These are phyloP conservation scores for Leptopilina myrica DNA, from an alignment of 2,888 invertebrate species.

Conservation along the genomic window DNA sequence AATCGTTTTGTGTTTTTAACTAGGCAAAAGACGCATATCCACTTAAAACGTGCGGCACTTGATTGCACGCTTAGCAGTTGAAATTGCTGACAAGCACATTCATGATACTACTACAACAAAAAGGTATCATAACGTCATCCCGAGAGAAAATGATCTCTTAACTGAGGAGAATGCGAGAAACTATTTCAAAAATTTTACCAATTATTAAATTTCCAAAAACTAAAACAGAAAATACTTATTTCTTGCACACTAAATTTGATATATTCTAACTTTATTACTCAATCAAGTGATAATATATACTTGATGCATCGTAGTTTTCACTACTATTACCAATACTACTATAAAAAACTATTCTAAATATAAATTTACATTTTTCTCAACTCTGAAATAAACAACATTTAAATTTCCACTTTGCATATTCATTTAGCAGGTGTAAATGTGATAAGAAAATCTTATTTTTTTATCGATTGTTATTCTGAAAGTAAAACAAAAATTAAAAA, in stretches of 20 bases:
- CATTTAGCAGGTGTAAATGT: constrained; percentile 6
- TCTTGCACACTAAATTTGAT: too few relatives aligned
- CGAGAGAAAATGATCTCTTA: background rate
- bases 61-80: constrained; percentile 12
- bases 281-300: too few relatives aligned
- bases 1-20: background rate
- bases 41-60: constrained; percentile 15
- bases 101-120: constrained; percentile 17
- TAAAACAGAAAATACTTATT: too few relatives aligned
- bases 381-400: background rate
- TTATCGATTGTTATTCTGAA: background rate
- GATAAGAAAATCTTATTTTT: background rate
- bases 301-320: too few relatives aligned
- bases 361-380: constrained; percentile 2
- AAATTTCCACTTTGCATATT: constrained; percentile 18
- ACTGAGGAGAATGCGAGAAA: background rate
- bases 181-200: background rate
- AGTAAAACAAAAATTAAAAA: background rate
- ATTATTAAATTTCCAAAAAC: too few relatives aligned
- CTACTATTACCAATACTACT: too few relatives aligned
- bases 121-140: constrained; percentile 14
- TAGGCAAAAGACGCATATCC: background rate
- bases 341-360: constrained; percentile 10
- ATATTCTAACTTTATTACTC: too few relatives aligned
- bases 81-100: constrained; percentile 20